These are phyloP conservation scores for Poecilia latipinna DNA, from an alignment of 2,113 vertebrate species.

Conservation along the genomic window DNA sequence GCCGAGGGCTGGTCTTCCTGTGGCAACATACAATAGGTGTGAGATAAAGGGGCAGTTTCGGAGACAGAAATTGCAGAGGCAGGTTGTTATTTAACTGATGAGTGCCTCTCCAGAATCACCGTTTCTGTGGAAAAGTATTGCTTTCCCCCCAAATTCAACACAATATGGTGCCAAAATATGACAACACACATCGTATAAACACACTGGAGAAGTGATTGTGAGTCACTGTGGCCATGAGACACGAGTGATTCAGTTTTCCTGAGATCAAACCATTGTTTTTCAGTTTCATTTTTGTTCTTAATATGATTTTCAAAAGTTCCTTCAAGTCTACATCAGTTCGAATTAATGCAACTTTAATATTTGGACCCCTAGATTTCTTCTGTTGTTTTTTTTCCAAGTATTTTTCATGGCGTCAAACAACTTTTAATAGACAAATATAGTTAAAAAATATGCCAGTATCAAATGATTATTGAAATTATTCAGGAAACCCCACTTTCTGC, in stretches of 20 bases:
- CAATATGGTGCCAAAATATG: constrained; percentile 60
- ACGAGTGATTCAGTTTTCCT: not conserved
- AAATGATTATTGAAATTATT: too few species aligned
- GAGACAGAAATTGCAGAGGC: constrained; percentile 59
- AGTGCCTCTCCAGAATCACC: constrained; percentile 63
- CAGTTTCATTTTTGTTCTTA: not conserved
- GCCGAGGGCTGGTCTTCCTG: constrained; percentile 56
- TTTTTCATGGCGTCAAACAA: too few species aligned
- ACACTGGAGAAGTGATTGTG: constrained; percentile 24
- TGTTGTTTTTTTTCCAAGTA: too few species aligned
- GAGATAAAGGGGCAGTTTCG: constrained; percentile 64
- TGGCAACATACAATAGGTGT: constrained; percentile 59
- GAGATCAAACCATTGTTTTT: not conserved
- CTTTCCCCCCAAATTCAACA: constrained; percentile 54
- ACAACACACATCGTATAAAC: constrained; percentile 53
- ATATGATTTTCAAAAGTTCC: too few species aligned
- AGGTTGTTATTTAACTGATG: constrained; percentile 70
- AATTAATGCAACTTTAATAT: too few species aligned
- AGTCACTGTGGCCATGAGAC: not conserved
- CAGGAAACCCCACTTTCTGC: too few species aligned
- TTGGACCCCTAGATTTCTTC: too few species aligned
- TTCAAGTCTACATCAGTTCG: too few species aligned
- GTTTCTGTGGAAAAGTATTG: constrained; percentile 53
- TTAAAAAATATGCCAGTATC: too few species aligned
- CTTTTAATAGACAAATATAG: too few species aligned